Evolutionary conservation across 2,888 invertebrate genomes (phyloP), one percentile per base, ranked within the genome.

Genomic region (Nemapogon koenigi): DNA sequence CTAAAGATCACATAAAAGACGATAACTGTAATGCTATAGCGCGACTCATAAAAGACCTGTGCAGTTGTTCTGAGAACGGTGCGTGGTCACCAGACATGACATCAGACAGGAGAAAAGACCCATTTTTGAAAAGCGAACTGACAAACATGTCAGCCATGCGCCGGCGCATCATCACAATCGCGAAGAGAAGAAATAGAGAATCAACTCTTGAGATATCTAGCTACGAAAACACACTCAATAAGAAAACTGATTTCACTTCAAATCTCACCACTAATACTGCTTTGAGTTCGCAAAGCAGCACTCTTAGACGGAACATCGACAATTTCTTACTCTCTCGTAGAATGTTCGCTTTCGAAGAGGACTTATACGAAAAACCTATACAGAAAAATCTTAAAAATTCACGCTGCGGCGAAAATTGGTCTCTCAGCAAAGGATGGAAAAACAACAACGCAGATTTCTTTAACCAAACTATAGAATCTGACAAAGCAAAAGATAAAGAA

Each of bases 81-180:
- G 70, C 75, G 35, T 79, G 79, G 79, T 79, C 79, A 0, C 80
- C 79, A 2, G 73, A 78, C 11, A 75, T 79, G 70, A 75, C 75
- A 14, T 54, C 73, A 2, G 65, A 71, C 3, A 62, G 60, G 33
- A 50, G 68, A 16, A 66, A 67, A 41, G 70, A 71, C 0, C 75
- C 75, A 2, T 63, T 78, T 38, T 47, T 78, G 19, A 76, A 72
- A 47, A 73, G 75, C 48, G 78, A 78, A 47, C 53, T 78, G 8
- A 75, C 75, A 0, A 76, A 78, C 46, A 76, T 78, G 75, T 69
- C 76, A 0, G 73, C 76, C 1, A 69, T 76, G 65, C 60, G 69
- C 2, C 49, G 73, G 22, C 59, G 78, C 40, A 69, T 78, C 38
- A 61, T 76, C 55, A 65, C 73, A 1, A 55, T 76, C n/a, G 66